Conservation (phyloP, 2,888 invertebrate genomes). For the Tyria jacobaeae region DNA sequence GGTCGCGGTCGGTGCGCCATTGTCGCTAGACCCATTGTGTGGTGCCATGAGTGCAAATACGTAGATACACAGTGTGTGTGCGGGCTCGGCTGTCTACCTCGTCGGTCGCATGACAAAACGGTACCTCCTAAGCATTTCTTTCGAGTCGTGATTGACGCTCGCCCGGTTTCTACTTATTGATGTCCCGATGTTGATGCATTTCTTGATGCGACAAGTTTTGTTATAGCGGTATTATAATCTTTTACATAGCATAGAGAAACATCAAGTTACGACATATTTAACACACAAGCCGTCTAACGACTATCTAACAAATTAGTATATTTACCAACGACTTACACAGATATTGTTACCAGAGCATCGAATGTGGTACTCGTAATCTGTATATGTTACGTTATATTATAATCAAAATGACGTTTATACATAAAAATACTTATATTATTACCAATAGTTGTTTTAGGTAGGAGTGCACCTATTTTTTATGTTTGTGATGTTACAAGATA, state of each 20-base stretch:
- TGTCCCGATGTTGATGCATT: conserved; percentile 41
- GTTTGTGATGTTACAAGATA: background rate
- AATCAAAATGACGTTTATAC: too few species aligned
- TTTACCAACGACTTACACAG: background rate
- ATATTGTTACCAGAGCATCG: background rate
- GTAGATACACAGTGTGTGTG: conserved; percentile 47
- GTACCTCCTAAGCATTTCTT: conserved; percentile 57
- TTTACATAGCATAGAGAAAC: conserved; percentile 22
- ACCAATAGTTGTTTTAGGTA: background rate
- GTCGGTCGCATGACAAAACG: conserved; percentile 62
- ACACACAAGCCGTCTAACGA: conserved; percentile 9
- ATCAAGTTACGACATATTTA: conserved; percentile 30
- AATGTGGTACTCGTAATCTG: background rate
- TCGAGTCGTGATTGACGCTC: conserved; percentile 58
- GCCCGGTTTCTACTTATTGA: conserved; percentile 54
- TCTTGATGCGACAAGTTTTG: conserved; percentile 28
- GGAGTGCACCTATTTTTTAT: background rate
- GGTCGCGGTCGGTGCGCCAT: conserved; percentile 63
- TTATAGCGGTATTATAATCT: conserved; percentile 44
- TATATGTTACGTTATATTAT: background rate
- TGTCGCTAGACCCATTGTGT: conserved; percentile 66
- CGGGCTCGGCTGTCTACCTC: conserved; percentile 49
- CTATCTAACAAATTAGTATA: background rate
- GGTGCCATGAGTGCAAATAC: conserved; percentile 45
- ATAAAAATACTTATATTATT: background rate